Percentiles rank a stretch among this genome's conserved stretches.
Evolutionary conservation across 23 tunicate species (phyloP).

Genomic region (Phallusia fumigata): DNA sequence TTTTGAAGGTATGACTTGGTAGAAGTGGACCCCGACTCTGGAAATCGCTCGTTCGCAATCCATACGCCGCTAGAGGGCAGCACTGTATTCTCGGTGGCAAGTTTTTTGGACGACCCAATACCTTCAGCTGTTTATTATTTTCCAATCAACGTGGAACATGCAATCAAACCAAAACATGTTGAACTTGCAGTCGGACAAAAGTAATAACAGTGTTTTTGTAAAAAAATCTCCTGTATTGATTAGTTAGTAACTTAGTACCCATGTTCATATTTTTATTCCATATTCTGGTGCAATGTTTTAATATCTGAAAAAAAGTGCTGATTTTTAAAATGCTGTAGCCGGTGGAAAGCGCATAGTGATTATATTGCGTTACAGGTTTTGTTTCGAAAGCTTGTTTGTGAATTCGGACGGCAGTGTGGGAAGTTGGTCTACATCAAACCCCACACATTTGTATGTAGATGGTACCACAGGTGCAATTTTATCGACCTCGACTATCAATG

Average conservation of each 20-base stretch:
- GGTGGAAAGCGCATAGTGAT: too few relatives aligned
- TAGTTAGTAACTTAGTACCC: too few relatives aligned
- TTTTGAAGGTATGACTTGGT: slow-evolving; percentile 41
- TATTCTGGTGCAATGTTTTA: too few relatives aligned
- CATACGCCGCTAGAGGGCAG: slow-evolving; percentile 56
- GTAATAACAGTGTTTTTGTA: background rate
- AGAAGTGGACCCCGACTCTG: slow-evolving; percentile 45
- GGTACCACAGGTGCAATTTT: slow-evolving; percentile 31
- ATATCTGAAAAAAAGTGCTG: too few relatives aligned
- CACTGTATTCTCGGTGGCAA: slow-evolving; percentile 35
- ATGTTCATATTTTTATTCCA: too few relatives aligned
- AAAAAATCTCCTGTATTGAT: too few relatives aligned
- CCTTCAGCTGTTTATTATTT: slow-evolving; percentile 58
- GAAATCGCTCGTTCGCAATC: slow-evolving; percentile 37
- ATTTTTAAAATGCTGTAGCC: too few relatives aligned
- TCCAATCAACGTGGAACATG: slow-evolving; percentile 36
- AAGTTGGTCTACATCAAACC: slow-evolving; percentile 25
- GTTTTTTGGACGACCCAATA: slow-evolving; percentile 17
- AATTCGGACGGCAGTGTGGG: slow-evolving; percentile 37
- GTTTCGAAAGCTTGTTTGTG: slow-evolving; percentile 42
- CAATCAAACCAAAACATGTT: slow-evolving; percentile 30
- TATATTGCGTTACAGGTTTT: slow-evolving; percentile 21
- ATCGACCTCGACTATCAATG: background rate
- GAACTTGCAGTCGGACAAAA: slow-evolving; percentile 27
- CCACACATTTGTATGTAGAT: slow-evolving; percentile 24